These are phyloP conservation scores for Gadus macrocephalus DNA, from an alignment of 2,113 vertebrate genomes.

Conservation along the genomic window DNA sequence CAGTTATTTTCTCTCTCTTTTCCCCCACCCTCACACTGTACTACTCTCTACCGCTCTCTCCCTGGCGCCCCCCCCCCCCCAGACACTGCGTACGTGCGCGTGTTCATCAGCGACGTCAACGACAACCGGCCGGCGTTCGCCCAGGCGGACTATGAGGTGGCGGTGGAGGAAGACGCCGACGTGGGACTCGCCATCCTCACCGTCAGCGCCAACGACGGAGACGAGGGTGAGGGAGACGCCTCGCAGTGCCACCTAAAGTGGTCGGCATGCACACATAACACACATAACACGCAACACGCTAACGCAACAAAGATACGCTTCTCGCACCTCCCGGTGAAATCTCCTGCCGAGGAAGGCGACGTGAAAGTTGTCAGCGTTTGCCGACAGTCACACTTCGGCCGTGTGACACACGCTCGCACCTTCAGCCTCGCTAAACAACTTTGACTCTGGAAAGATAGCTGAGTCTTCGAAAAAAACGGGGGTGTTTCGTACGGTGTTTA, in stretches of 20 bases:
- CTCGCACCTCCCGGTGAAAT: too few species aligned
- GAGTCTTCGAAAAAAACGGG: too few species aligned
- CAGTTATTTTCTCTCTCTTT: conserved; percentile 11
- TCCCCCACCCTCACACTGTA: background rate
- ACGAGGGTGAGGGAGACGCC: conserved; percentile 72
- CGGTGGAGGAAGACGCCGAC: conserved; percentile 81
- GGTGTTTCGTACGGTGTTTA: too few species aligned
- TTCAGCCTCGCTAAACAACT: background rate
- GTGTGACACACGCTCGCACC: background rate
- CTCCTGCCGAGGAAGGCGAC: too few species aligned
- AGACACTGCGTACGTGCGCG: conserved; percentile 81
- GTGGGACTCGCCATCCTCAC: conserved; percentile 77
- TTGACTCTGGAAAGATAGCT: too few species aligned
- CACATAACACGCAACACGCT: too few species aligned
- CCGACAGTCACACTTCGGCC: too few species aligned
- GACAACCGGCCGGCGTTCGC: conserved; percentile 85
- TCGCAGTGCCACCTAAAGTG: too few species aligned
- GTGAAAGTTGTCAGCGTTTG: too few species aligned
- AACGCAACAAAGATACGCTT: too few species aligned
- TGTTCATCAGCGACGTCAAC: conserved; percentile 85
- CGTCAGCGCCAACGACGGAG: conserved; percentile 81
- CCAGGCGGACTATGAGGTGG: conserved; percentile 75
- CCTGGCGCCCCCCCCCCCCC: conserved; percentile 4
- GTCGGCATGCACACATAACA: too few species aligned
- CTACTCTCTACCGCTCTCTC: too few species aligned